A percentile compares a stretch with the other conserved stretches of the same genome.
Evolutionary conservation across 2,113 vertebrate genomes (phyloP).

Genomic region (Leuciscus idus): DNA sequence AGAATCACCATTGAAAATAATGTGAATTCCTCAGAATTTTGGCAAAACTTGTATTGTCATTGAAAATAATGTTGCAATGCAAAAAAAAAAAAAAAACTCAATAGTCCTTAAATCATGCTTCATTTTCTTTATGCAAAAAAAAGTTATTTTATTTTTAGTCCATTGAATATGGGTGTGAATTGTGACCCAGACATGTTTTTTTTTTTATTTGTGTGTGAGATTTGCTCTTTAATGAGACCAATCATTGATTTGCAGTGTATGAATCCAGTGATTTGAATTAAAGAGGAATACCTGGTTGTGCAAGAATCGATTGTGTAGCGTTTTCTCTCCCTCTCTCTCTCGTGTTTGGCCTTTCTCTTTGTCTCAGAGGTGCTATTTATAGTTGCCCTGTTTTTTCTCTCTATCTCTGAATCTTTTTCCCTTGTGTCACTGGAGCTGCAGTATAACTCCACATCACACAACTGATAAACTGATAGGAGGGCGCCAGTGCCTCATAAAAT

Average conservation of each 20-base stretch:
- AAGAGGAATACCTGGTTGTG: slow-evolving; percentile 63
- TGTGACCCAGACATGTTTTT: background rate
- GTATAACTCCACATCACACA: background rate
- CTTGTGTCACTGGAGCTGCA: slow-evolving; percentile 22
- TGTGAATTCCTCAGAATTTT: background rate
- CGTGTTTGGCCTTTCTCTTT: slow-evolving; percentile 64
- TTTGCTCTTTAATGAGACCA: slow-evolving; percentile 54
- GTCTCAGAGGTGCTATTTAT: slow-evolving; percentile 73
- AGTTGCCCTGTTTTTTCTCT: slow-evolving; percentile 71
- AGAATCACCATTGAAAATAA: background rate
- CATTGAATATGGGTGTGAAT: background rate
- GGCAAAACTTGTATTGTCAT: background rate
- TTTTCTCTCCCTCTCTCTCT: slow-evolving; percentile 60
- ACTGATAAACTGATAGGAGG: slow-evolving; percentile 9
- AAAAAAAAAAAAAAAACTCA: background rate
- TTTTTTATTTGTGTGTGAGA: background rate
- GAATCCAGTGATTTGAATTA: slow-evolving; percentile 71
- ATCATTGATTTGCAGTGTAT: slow-evolving; percentile 70
- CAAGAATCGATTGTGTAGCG: slow-evolving; percentile 44
- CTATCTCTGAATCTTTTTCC: slow-evolving; percentile 41
- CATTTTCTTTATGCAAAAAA: background rate
- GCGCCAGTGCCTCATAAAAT: background rate
- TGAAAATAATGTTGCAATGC: background rate
- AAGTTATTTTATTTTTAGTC: background rate
- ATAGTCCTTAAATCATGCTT: background rate